Conservation (phyloP, 2,797 vertebrate species). For the Momotus momota region DNA sequence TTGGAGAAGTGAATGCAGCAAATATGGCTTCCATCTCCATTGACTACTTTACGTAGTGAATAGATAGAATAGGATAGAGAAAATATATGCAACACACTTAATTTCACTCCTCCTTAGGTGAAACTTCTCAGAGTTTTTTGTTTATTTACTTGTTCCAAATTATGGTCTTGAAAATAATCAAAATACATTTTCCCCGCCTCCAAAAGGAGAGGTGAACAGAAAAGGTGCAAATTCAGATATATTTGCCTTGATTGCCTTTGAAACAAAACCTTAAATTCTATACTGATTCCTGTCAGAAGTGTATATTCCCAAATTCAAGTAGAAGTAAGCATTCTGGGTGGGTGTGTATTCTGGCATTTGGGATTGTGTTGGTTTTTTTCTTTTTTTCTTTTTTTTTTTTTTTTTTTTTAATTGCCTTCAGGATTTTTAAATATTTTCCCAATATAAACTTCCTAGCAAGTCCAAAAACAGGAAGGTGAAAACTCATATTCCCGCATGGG, state of each 20-base stretch:
- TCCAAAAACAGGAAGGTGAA: neutral
- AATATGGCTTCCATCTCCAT: neutral
- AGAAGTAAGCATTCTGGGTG: neutral
- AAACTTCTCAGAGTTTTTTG: rapidly evolving
- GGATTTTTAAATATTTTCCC: neutral
- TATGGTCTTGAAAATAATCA: neutral
- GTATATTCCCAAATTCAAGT: neutral
- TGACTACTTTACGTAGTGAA: neutral
- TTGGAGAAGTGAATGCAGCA: neutral
- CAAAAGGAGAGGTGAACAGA: neutral
- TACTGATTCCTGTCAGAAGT: too few species aligned
- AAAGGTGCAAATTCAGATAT: neutral
- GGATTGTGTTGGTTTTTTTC: too few species aligned
- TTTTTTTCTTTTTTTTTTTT: rapidly evolving
- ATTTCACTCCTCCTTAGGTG: neutral
- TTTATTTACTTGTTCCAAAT: neutral
- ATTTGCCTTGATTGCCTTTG: neutral
- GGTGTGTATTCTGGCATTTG: neutral
- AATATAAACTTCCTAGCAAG: neutral
- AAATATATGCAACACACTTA: neutral
- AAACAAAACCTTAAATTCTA: neutral
- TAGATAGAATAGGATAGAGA: neutral
- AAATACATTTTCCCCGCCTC: neutral
- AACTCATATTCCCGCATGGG: rapidly evolving
- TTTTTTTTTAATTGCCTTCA: neutral